A percentile compares a stretch with the other conserved stretches of the same genome.
Evolutionary conservation across 1,140 invertebrate species (phyloP).

Genomic region (Zaprionus capensis): DNA sequence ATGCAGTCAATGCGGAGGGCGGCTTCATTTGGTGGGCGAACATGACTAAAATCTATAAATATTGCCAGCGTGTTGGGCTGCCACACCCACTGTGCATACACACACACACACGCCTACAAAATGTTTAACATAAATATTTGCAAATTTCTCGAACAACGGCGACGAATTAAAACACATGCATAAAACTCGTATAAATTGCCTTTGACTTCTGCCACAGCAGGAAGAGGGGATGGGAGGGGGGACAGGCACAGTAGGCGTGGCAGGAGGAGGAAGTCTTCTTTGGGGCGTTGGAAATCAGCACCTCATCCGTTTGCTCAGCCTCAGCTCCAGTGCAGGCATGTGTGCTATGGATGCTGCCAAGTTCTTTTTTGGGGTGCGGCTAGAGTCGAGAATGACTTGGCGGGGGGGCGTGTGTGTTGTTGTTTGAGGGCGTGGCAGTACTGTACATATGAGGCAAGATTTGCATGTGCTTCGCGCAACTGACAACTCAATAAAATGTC

Average conservation of each 20-base stretch:
- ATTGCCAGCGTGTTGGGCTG: slow-evolving; percentile 34
- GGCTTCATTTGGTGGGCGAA: slow-evolving; percentile 28
- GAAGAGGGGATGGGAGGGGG: neutral
- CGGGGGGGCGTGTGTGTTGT: slow-evolving; percentile 18
- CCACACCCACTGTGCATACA: slow-evolving; percentile 38
- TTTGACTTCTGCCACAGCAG: slow-evolving; percentile 35
- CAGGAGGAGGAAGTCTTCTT: slow-evolving; percentile 20
- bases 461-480: slow-evolving; percentile 67
- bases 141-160: slow-evolving; percentile 50
- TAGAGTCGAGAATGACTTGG: slow-evolving; percentile 3
- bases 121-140: slow-evolving; percentile 71
- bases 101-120: slow-evolving; percentile 50
- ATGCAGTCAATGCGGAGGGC: slow-evolving; percentile 18
- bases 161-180: slow-evolving; percentile 57
- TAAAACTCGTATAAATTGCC: slow-evolving; percentile 42
- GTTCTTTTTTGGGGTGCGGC: slow-evolving; percentile 62
- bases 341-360: slow-evolving; percentile 30
- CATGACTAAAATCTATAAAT: slow-evolving; percentile 39
- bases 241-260: neutral
- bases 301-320: slow-evolving; percentile 60
- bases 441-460: slow-evolving; percentile 24
- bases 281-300: slow-evolving; percentile 73
- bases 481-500: slow-evolving; percentile 82
- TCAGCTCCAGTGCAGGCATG: slow-evolving; percentile 12
- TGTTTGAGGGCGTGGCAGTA: slow-evolving; percentile 57